A percentile compares a stretch with the other conserved stretches of the same genome.
Evolutionary conservation across 2,888 invertebrate genomes (phyloP).

Genomic region (Lepeophtheirus nordmannii): DNA sequence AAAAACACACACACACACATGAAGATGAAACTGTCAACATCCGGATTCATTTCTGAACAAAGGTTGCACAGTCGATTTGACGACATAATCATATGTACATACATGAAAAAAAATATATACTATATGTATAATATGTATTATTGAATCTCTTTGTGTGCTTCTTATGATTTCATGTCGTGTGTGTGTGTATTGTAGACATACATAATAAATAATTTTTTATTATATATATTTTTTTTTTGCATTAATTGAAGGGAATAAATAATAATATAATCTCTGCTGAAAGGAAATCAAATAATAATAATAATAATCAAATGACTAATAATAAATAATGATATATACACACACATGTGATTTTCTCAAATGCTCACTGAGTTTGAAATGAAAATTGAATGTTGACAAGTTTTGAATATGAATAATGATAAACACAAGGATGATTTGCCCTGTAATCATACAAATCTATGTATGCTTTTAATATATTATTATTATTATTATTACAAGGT

Average conservation of each 20-base stretch:
- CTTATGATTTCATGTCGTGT: background rate
- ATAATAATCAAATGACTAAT: background rate
- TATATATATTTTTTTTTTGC: background rate
- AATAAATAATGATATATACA: background rate
- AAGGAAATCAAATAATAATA: background rate
- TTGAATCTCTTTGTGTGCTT: background rate
- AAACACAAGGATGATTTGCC: too few relatives aligned
- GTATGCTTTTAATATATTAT: background rate
- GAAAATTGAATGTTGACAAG: slow-evolving; percentile 2
- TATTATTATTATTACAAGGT: background rate
- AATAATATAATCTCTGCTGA: background rate
- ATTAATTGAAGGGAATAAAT: background rate
- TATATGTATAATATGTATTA: too few relatives aligned
- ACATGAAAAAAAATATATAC: too few relatives aligned
- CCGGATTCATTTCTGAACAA: background rate
- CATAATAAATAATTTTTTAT: background rate
- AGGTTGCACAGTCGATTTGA: background rate
- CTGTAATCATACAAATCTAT: too few relatives aligned
- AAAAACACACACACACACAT: background rate
- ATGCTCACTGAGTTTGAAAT: background rate
- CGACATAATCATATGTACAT: background rate
- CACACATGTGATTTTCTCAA: too few relatives aligned
- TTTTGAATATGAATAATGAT: background rate
- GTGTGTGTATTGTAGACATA: too few relatives aligned
- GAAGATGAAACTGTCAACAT: background rate